Evolutionary conservation across 2,888 invertebrate genomes (phyloP), one percentile per base, ranked within the genome.

Genomic region (Drosophila leonis): DNA sequence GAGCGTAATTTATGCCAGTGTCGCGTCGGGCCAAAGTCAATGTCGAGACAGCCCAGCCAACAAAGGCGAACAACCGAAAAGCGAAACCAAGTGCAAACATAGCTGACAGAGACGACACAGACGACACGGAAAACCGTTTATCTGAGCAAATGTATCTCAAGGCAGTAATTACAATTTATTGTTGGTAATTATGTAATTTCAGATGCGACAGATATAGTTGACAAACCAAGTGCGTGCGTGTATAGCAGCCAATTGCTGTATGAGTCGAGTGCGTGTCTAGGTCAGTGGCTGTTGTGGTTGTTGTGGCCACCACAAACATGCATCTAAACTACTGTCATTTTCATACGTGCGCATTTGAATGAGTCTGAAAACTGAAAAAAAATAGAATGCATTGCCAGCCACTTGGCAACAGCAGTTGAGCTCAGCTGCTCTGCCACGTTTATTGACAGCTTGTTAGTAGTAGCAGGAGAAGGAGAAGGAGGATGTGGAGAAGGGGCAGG

Each of bases 141-240:
- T 79, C 78, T 81, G 65, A 61, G 78, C 70, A 88, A 86, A 88
- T 86, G 83, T 85, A 86, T 81, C 83, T 88, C 75, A 86, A 78
- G 86, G 82, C 87, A 83, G 88, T 87, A 87, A 87, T 87, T 87
- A 88, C 85, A 85, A 87, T 87, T 90, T 90, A 90, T 85, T 90
- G 88, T 72, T 74, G 79, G 88, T 90, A 90, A 88, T 88, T 87
- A 85, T 83, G 78, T 90, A 83, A 88, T 90, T 87, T 89, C 56
- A 42, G 56, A 67, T 75, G 65, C 75, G 48, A 61, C 54, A 54
- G 52, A 37, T 62, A 27, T 62, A 65, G 49, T 63, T 54, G 83
- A 51, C 83, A 71, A 70, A 33, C 61, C 51, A 66, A 79, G 77
- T 77, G 83, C 80, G 82, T 78, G 70, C n/a, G n/a, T n/a, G n/a